Conservation (phyloP, 1,140 invertebrate species). For the Euwallacea similis region DNA sequence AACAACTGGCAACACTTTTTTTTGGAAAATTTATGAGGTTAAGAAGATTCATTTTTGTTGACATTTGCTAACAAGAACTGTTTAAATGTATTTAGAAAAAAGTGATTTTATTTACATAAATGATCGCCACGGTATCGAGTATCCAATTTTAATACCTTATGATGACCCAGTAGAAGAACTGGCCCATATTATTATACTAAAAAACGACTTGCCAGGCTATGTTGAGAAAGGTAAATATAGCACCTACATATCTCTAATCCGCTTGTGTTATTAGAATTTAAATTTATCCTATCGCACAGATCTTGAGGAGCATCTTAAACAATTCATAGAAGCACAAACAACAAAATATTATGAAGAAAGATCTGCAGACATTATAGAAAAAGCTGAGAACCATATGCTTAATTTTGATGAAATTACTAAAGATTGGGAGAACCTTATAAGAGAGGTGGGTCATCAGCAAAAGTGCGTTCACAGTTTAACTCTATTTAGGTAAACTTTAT, state of each 20-base stretch:
- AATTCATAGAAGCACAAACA: slow-evolving; percentile 58
- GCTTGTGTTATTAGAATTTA: too few relatives aligned
- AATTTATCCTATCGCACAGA: too few relatives aligned
- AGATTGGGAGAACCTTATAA: slow-evolving; percentile 70
- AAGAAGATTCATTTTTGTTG: too few relatives aligned
- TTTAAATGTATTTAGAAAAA: slow-evolving; percentile 16
- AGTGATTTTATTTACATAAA: slow-evolving; percentile 31
- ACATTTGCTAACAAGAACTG: too few relatives aligned
- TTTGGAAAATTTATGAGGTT: too few relatives aligned
- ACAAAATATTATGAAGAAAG: slow-evolving; percentile 58
- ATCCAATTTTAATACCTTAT: slow-evolving; percentile 48
- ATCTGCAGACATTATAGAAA: slow-evolving; percentile 56
- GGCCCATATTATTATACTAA: slow-evolving; percentile 52
- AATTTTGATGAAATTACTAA: slow-evolving; percentile 69
- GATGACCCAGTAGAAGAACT: slow-evolving; percentile 53
- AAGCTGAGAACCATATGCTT: slow-evolving; percentile 58
- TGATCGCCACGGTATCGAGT: slow-evolving; percentile 26
- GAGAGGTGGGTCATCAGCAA: slow-evolving; percentile 53
- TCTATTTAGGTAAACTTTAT: too few relatives aligned
- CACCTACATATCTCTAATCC: too few relatives aligned
- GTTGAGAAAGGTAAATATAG: slow-evolving; percentile 51
- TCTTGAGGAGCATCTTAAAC: slow-evolving; percentile 47
- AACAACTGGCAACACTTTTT: too few relatives aligned
- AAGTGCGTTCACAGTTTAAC: too few relatives aligned
- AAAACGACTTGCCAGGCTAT: slow-evolving; percentile 55